phyloP scores from a whole-genome alignment of 2,888 invertebrate species.

The Polyommatus iphigenia region DNA sequence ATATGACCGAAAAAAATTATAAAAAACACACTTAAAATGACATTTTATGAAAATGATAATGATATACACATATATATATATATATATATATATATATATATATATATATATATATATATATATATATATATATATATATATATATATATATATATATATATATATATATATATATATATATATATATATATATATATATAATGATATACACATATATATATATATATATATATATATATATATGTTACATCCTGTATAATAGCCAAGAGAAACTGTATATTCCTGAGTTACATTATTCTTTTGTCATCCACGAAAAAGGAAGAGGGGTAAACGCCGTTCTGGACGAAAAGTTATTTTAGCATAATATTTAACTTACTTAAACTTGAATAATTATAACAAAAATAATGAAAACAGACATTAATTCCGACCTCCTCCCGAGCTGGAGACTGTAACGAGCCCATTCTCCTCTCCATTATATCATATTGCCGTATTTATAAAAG shows the following conservation, averaged over 20 bases:
- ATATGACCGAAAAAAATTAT: too few species aligned
- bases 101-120: too few species aligned
- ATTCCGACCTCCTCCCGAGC: slow-evolving; percentile 22
- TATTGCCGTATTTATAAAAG: slow-evolving; percentile 65
- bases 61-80: too few species aligned
- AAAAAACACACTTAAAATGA: too few species aligned
- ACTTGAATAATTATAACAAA: slow-evolving; percentile 31
- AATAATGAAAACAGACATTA: slow-evolving; percentile 31
- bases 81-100: too few species aligned
- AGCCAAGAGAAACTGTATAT: neutral
- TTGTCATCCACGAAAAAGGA: slow-evolving; percentile 2
- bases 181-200: too few species aligned
- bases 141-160: too few species aligned
- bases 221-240: too few species aligned
- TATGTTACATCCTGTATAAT: neutral
- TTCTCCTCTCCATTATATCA: slow-evolving; percentile 63
- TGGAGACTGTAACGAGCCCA: slow-evolving; percentile 50
- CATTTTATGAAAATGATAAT: too few species aligned
- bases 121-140: too few species aligned
- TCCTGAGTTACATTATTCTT: neutral
- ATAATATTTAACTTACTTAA: slow-evolving; percentile 26
- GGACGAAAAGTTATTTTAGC: slow-evolving; percentile 9
- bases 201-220: too few species aligned
- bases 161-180: too few species aligned
- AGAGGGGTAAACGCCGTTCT: neutral